Conservation (phyloP, 1,140 invertebrate species). For the Triops longicaudatus region DNA sequence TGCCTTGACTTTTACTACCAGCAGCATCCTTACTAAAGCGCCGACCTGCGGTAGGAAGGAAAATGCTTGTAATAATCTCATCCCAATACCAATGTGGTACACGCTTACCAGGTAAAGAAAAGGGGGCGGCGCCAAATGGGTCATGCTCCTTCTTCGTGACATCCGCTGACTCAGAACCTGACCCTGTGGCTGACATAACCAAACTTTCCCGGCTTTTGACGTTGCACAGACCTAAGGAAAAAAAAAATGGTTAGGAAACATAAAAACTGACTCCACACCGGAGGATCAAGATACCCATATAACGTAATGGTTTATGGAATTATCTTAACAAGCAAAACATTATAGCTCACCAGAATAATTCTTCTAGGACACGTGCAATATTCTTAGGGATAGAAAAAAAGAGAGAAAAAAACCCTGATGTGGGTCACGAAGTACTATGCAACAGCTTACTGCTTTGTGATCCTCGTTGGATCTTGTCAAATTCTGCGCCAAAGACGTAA, state of each 20-base stretch:
- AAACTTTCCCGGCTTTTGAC: slow-evolving; percentile 66
- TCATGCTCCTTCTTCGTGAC: slow-evolving; percentile 48
- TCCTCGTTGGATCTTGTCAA: slow-evolving; percentile 69
- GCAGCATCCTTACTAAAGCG: background rate
- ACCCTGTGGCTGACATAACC: slow-evolving; percentile 58
- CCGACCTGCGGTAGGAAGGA: background rate
- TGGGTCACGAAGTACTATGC: no score
- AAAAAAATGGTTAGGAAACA: background rate
- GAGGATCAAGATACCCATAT: slow-evolving; percentile 22
- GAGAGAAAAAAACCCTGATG: no score
- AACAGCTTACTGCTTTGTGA: slow-evolving; percentile 61
- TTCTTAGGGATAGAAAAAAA: no score
- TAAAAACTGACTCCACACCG: background rate
- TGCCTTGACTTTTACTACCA: background rate
- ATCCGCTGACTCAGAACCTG: background rate
- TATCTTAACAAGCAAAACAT: no score
- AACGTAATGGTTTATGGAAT: no score
- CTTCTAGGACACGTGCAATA: no score
- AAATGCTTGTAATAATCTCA: background rate
- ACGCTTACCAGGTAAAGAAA: slow-evolving; percentile 57
- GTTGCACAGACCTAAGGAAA: slow-evolving; percentile 55
- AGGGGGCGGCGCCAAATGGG: slow-evolving; percentile 71
- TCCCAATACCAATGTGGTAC: background rate
- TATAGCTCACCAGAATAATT: no score
- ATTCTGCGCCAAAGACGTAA: slow-evolving; percentile 76